These are phyloP conservation scores for Cettia cetti DNA, from an alignment of 2,113 vertebrate genomes.

Conservation along the genomic window DNA sequence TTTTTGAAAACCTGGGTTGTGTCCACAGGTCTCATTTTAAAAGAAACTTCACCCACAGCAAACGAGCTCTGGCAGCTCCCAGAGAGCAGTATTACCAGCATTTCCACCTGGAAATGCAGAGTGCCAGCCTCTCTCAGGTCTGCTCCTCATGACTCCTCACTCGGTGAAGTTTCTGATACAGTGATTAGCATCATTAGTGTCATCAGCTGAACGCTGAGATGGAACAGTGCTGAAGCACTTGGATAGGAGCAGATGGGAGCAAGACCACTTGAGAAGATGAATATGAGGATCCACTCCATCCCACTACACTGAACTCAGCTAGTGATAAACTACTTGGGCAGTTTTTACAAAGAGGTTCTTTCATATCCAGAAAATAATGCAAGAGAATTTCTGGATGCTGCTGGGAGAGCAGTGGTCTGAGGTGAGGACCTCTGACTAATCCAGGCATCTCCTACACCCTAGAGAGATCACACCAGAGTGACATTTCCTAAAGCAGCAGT, in stretches of 20 bases:
- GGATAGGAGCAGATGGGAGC: conserved; percentile 28
- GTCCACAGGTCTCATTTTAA: neutral
- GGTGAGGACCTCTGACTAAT: neutral
- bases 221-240: conserved; percentile 23
- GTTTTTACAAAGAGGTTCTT: neutral
- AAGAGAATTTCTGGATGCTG: neutral
- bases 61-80: neutral
- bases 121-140: neutral
- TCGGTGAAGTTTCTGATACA: conserved; percentile 4
- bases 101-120: neutral
- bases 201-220: neutral
- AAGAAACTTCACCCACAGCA: neutral
- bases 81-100: neutral
- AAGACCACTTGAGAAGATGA: conserved; percentile 41
- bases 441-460: neutral
- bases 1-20: neutral
- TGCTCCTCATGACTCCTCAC: neutral
- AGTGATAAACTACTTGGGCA: conserved; percentile 16
- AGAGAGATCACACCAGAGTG: neutral
- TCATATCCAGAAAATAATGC: neutral
- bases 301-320: neutral
- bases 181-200: conserved; percentile 36
- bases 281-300: neutral
- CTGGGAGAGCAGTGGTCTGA: neutral
- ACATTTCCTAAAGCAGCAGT: neutral